These are phyloP conservation scores for Micrasema minimum DNA, from an alignment of 1,140 invertebrate genomes.

Conservation along the genomic window DNA sequence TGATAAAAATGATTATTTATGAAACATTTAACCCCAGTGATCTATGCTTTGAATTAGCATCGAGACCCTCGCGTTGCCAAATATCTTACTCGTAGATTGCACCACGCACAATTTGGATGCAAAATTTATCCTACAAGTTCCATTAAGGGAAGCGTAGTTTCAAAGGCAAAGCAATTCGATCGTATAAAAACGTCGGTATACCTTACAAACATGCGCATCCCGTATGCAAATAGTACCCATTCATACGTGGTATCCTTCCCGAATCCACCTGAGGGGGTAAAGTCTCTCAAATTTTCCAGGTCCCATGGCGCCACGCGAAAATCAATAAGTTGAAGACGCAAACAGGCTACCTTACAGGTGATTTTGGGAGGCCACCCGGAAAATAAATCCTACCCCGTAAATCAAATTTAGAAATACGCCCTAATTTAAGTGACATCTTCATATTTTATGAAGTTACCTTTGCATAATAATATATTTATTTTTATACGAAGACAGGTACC, in stretches of 20 bases:
- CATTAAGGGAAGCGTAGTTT: constrained; percentile 27
- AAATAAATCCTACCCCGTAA: no score
- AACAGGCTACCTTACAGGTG: constrained; percentile 32
- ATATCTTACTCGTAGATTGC: constrained; percentile 6
- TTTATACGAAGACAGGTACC: no score
- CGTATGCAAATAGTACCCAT: constrained; percentile 52
- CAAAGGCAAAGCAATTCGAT: constrained; percentile 34
- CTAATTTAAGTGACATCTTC: no score
- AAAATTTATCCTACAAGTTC: constrained; percentile 30
- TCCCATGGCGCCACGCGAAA: constrained; percentile 45
- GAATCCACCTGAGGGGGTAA: constrained; percentile 39
- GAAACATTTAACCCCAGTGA: neutral
- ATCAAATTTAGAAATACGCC: no score
- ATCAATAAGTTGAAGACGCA: constrained; percentile 48
- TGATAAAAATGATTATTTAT: neutral
- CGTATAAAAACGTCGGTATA: constrained; percentile 44
- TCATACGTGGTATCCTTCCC: constrained; percentile 50
- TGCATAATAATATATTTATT: no score
- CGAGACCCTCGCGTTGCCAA: neutral
- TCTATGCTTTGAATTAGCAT: no score
- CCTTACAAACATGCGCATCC: constrained; percentile 45
- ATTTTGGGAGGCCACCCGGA: neutral
- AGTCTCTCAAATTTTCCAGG: constrained; percentile 46
- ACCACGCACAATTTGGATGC: constrained; percentile 27
- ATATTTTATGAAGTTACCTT: no score